These are phyloP conservation scores for Callionymus lyra DNA, from an alignment of 2,113 vertebrate species.

Conservation along the genomic window DNA sequence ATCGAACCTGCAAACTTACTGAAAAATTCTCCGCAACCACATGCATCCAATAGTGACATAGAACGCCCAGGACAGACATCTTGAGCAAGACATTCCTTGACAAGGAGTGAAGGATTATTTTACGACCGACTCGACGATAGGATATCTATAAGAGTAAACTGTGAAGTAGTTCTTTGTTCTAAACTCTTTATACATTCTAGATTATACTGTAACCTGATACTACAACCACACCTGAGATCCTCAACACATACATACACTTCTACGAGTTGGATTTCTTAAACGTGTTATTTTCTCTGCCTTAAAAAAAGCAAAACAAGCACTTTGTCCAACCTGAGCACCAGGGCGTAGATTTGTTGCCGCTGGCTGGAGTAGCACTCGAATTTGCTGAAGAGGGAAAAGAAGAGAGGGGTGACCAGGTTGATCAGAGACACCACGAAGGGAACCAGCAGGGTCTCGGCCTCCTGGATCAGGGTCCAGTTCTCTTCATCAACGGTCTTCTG, in stretches of 20 bases:
- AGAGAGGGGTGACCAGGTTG: conserved; percentile 75
- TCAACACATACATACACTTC: no score
- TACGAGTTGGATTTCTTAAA: no score
- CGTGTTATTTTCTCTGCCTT: no score
- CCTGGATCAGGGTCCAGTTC: conserved; percentile 31
- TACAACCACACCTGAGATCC: no score
- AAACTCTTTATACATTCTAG: no score
- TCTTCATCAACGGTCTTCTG: conserved; percentile 6
- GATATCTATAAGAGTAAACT: no score
- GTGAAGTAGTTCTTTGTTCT: no score
- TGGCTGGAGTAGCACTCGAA: conserved; percentile 78
- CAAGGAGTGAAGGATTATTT: neutral
- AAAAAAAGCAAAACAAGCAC: neutral
- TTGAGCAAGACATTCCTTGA: conserved; percentile 82
- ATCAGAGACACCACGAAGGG: conserved; percentile 77
- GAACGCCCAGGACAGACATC: conserved; percentile 81
- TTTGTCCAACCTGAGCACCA: conserved; percentile 73
- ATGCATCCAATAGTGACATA: conserved; percentile 88
- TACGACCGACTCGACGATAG: no score
- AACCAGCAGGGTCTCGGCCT: conserved; percentile 75
- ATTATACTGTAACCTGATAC: no score
- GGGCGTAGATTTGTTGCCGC: conserved; percentile 68
- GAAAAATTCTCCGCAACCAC: conserved; percentile 46
- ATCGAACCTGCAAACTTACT: conserved; percentile 26
- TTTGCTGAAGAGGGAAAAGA: conserved; percentile 77